Conservation (phyloP, 2,113 vertebrate genomes). For the Catharus minimus region DNA sequence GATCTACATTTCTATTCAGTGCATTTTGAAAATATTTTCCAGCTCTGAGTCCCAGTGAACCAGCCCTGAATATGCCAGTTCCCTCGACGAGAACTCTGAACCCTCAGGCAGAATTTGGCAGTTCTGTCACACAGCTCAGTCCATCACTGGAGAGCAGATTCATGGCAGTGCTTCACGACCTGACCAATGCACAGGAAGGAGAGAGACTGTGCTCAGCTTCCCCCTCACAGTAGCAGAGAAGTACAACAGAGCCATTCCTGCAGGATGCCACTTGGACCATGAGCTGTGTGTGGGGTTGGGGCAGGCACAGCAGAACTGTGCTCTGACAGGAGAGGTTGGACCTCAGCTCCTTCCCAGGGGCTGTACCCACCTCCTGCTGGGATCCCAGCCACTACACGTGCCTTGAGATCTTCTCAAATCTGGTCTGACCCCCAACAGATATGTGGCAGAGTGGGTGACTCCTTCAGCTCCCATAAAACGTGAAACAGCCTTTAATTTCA, state of each 20-base stretch:
- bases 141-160: not conserved
- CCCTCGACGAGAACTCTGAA: rapidly evolving
- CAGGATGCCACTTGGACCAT: rapidly evolving
- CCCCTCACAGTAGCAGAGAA: not conserved
- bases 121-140: not conserved
- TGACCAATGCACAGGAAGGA: not conserved
- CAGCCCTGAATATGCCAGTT: not conserved
- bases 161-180: rapidly evolving
- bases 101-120: not conserved
- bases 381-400: rapidly evolving
- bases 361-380: rapidly evolving
- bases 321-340: not conserved
- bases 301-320: rapidly evolving
- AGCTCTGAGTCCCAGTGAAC: not conserved
- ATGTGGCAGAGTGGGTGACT: not conserved
- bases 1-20: not conserved
- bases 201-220: rapidly evolving
- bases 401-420: not conserved
- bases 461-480: not conserved
- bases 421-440: not conserved
- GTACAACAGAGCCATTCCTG: not conserved
- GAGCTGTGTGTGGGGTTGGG: not conserved
- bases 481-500: not conserved
- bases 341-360: not conserved
- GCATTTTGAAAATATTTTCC: not conserved